phyloP scores from a whole-genome alignment of 2,888 invertebrate species.

The Folsomia candida region DNA sequence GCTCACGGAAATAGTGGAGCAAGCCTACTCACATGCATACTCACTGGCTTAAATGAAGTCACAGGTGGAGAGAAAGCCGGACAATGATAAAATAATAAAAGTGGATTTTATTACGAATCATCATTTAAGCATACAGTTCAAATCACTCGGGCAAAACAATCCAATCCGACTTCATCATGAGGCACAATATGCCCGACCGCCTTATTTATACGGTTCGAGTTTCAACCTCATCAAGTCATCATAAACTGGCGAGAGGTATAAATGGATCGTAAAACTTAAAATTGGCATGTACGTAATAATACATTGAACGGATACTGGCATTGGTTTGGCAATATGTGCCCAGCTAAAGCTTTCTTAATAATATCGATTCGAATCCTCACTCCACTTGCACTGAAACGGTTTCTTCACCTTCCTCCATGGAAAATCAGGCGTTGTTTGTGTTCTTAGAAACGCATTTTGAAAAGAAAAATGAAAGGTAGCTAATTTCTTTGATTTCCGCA shows the following conservation, averaged over 20 bases:
- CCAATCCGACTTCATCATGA: too few species aligned
- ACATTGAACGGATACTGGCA: too few species aligned
- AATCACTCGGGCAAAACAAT: too few species aligned
- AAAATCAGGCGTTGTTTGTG: background rate
- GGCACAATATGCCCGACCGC: too few species aligned
- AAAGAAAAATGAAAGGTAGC: background rate
- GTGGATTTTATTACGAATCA: background rate
- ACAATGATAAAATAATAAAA: conserved; percentile 6
- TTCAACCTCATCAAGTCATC: too few species aligned
- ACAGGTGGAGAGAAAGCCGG: too few species aligned
- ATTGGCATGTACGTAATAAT: too few species aligned
- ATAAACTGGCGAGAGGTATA: background rate
- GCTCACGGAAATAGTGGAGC: too few species aligned
- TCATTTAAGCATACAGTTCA: too few species aligned
- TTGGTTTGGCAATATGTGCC: background rate
- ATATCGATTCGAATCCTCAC: background rate
- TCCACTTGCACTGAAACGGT: background rate
- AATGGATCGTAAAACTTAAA: background rate
- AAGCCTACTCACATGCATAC: too few species aligned
- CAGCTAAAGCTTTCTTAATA: background rate
- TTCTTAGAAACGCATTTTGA: background rate
- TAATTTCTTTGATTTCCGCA: background rate
- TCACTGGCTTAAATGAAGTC: too few species aligned
- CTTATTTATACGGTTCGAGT: too few species aligned
- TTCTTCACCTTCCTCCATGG: background rate